These are phyloP conservation scores for Zelleria hepariella DNA, from an alignment of 2,888 invertebrate species.

Conservation along the genomic window DNA sequence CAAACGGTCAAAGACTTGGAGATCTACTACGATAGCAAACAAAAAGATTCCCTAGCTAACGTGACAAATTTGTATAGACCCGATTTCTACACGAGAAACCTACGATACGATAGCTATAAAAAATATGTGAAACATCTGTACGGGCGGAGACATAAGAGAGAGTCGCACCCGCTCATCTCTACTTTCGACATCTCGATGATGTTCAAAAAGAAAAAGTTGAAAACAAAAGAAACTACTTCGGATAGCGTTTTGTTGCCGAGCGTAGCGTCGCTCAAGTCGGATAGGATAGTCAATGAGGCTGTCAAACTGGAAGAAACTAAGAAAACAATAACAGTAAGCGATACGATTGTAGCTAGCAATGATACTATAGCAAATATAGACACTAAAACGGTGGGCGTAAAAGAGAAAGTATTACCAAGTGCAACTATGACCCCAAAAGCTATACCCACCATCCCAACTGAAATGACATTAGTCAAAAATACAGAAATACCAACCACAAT, in stretches of 20 bases:
- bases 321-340: background rate
- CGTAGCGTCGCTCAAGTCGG: constrained; percentile 26
- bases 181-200: constrained; percentile 48
- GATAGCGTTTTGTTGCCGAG: constrained; percentile 19
- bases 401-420: background rate
- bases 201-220: constrained; percentile 33
- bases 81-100: background rate
- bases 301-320: background rate
- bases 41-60: background rate
- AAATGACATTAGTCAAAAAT: background rate
- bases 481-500: background rate
- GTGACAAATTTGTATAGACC: background rate
- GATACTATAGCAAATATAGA: background rate
- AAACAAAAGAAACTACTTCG: constrained; percentile 13
- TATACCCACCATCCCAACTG: background rate
- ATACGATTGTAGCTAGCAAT: background rate
- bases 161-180: background rate
- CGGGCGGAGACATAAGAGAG: background rate
- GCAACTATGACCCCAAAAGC: background rate
- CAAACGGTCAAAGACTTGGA: background rate
- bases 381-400: too few species aligned
- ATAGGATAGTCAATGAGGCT: background rate
- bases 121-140: background rate
- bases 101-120: background rate
- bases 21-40: background rate